phyloP scores from a whole-genome alignment of 2,888 invertebrate genomes.

The Sthenelais limicola region DNA sequence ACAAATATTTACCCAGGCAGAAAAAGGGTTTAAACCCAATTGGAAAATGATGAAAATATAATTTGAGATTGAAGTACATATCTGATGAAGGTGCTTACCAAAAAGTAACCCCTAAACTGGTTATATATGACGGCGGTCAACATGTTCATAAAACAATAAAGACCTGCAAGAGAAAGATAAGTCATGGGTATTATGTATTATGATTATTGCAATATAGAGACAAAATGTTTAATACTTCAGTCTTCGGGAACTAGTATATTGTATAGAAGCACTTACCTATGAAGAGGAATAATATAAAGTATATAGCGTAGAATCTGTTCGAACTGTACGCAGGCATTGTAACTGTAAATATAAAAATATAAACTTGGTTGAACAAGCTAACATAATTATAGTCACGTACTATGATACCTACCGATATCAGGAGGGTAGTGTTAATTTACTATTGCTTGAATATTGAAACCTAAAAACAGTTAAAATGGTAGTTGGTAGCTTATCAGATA shows the following conservation, averaged over 20 bases:
- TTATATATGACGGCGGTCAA: constrained; percentile 71
- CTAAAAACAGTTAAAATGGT: no score
- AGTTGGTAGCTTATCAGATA: no score
- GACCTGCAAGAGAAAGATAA: constrained; percentile 55
- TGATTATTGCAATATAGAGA: no score
- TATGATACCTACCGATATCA: no score
- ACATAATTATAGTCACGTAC: no score
- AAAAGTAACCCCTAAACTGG: constrained; percentile 71
- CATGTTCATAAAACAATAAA: constrained; percentile 72
- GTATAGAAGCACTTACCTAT: constrained; percentile 62
- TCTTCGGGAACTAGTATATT: no score
- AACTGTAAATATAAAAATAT: constrained; percentile 59
- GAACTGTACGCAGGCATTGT: constrained; percentile 68
- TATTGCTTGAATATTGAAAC: no score
- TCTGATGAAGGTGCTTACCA: constrained; percentile 63
- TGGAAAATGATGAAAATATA: neutral
- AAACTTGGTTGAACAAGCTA: no score
- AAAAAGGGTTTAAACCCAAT: neutral
- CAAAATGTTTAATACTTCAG: no score
- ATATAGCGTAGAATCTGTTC: constrained; percentile 67
- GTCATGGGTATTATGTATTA: neutral
- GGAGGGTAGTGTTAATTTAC: no score
- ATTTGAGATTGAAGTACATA: no score
- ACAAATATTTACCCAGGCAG: neutral
- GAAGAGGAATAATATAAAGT: constrained; percentile 67